Evolutionary conservation across 2,797 vertebrate genomes (phyloP).

Genomic region (Otolemur crassicaudatus): DNA sequence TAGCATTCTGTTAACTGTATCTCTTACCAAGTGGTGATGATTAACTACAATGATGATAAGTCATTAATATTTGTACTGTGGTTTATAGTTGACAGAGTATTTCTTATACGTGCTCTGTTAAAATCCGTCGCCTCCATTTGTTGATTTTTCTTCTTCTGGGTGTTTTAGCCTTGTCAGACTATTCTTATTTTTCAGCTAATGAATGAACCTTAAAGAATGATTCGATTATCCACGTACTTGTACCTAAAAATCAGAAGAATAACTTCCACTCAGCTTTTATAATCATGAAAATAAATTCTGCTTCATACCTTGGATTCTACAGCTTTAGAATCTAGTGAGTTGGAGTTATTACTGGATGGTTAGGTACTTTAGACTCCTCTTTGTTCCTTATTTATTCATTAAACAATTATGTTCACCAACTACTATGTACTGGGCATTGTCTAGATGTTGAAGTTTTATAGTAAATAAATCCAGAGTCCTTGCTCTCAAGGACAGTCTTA

Average conservation of each 20-base stretch:
- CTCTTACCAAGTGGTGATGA: conserved; percentile 32
- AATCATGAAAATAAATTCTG: not conserved
- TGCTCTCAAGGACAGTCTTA: conserved; percentile 33
- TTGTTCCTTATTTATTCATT: conserved; percentile 39
- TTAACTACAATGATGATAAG: conserved; percentile 7
- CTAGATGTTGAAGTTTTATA: not conserved
- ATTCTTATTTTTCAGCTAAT: conserved; percentile 61
- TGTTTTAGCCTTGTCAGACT: not conserved
- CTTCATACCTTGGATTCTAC: not conserved
- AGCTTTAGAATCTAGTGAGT: conserved; percentile 23
- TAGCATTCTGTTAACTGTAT: not conserved
- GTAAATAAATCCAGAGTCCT: conserved; percentile 55
- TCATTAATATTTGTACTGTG: conserved; percentile 50
- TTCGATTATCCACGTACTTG: not conserved
- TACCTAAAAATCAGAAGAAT: conserved; percentile 26
- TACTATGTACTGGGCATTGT: not conserved
- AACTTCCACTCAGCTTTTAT: not conserved
- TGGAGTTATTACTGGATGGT: not conserved
- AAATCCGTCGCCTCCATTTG: conserved; percentile 28
- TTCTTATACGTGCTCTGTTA: conserved; percentile 41
- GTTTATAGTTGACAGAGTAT: conserved; percentile 5
- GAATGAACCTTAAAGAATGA: conserved; percentile 15
- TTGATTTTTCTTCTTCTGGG: conserved; percentile 54
- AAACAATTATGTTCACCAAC: not conserved
- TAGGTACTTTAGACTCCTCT: not conserved